These are phyloP conservation scores for Lampropteryx suffumata DNA, from an alignment of 2,888 invertebrate species.

Conservation along the genomic window DNA sequence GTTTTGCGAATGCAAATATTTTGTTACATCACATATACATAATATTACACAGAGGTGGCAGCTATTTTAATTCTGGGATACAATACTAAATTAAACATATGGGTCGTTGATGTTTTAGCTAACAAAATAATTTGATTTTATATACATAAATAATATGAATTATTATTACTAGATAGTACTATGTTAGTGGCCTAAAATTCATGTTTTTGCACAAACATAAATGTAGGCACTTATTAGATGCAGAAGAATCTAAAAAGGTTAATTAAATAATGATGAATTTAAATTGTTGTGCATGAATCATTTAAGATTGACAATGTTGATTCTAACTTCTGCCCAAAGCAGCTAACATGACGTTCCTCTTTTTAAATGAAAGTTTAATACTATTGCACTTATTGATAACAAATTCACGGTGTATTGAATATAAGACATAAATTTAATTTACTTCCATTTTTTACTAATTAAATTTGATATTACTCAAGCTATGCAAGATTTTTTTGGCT, in stretches of 20 bases:
- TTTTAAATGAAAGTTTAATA: slow-evolving; percentile 13
- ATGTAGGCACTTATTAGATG: too few species aligned
- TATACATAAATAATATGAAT: slow-evolving; percentile 16
- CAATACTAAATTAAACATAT: neutral
- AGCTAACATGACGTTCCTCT: slow-evolving; percentile 22
- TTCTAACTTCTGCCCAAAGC: slow-evolving; percentile 8
- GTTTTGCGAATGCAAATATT: too few species aligned
- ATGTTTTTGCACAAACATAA: slow-evolving; percentile 9
- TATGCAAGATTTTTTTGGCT: slow-evolving; percentile 56
- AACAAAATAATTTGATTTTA: slow-evolving; percentile 18
- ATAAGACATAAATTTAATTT: slow-evolving; percentile 11
- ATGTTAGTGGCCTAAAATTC: slow-evolving; percentile 11
- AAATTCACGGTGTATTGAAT: slow-evolving; percentile 13
- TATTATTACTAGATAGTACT: slow-evolving; percentile 19
- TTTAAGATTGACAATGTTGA: slow-evolving; percentile 14
- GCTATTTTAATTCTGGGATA: neutral
- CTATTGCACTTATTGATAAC: slow-evolving; percentile 5
- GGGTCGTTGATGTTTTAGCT: too few species aligned
- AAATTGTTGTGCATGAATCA: slow-evolving; percentile 28
- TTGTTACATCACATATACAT: too few species aligned
- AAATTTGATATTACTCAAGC: slow-evolving; percentile 53
- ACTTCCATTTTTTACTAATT: slow-evolving; percentile 3
- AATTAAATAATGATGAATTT: slow-evolving; percentile 18
- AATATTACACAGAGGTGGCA: too few species aligned
- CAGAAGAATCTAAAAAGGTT: slow-evolving; percentile 11